phyloP scores from a whole-genome alignment of 2,888 invertebrate species.

The Drosophila kanekoi region DNA sequence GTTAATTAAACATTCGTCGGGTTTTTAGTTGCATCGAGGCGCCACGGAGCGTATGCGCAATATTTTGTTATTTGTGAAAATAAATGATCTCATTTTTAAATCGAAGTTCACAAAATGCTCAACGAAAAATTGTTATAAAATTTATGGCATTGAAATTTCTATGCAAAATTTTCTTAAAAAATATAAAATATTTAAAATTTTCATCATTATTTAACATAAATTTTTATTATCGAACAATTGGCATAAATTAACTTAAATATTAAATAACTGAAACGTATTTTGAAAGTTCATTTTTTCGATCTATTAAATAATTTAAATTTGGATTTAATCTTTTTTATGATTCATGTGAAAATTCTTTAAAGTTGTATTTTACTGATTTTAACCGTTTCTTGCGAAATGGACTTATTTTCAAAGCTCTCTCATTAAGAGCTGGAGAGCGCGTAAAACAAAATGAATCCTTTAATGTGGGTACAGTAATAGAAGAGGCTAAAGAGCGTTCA shows the following conservation, averaged over 20 bases:
- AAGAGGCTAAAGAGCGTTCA: not conserved
- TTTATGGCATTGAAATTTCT: not conserved
- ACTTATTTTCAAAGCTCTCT: too few relatives aligned
- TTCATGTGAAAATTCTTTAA: too few relatives aligned
- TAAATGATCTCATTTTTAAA: not conserved
- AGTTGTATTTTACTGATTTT: too few relatives aligned
- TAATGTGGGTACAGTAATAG: too few relatives aligned
- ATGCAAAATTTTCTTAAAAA: not conserved
- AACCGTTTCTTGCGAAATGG: too few relatives aligned
- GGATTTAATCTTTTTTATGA: not conserved
- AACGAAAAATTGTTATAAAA: not conserved
- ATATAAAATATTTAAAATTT: too few relatives aligned
- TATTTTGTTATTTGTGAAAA: not conserved
- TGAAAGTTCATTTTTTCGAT: too few relatives aligned
- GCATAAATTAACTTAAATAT: not conserved
- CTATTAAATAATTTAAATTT: not conserved
- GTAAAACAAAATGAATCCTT: too few relatives aligned
- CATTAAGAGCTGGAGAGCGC: not conserved
- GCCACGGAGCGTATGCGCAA: slow-evolving; percentile 1
- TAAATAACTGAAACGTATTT: too few relatives aligned
- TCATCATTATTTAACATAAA: too few relatives aligned
- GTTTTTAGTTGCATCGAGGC: not conserved
- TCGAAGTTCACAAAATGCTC: too few relatives aligned
- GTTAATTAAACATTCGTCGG: not conserved
- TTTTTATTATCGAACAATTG: not conserved